Evolutionary conservation across 1,140 invertebrate species (phyloP).

Genomic region (Eumeta japonica): DNA sequence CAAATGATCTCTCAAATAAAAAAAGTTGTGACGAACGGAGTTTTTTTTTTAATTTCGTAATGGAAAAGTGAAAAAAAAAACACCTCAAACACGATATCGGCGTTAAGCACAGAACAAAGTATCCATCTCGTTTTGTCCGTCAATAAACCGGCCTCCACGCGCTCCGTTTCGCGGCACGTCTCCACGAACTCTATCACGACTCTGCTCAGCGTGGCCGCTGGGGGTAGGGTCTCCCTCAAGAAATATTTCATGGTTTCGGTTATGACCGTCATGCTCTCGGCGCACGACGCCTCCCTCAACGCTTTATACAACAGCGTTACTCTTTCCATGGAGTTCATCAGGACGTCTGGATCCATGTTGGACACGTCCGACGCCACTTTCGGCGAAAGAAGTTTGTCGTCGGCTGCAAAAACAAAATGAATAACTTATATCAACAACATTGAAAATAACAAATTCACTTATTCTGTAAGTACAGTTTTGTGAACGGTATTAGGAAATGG

Average conservation of each 20-base stretch:
- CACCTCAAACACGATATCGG: slow-evolving; percentile 45
- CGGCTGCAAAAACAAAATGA: slow-evolving; percentile 17
- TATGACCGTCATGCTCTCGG: slow-evolving; percentile 10
- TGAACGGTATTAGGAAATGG: too few relatives aligned
- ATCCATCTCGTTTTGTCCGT: slow-evolving; percentile 27
- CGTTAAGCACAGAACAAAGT: slow-evolving; percentile 29
- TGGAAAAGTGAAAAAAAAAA: slow-evolving; percentile 10
- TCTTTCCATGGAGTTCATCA: slow-evolving; percentile 48
- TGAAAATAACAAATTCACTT: slow-evolving; percentile 3
- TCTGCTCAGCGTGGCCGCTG: slow-evolving; percentile 45
- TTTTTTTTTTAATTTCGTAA: too few relatives aligned
- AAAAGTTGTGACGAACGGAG: too few relatives aligned
- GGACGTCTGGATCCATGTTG: slow-evolving; percentile 49
- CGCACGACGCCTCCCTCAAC: slow-evolving; percentile 15
- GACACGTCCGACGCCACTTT: slow-evolving; percentile 37
- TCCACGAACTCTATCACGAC: slow-evolving; percentile 51
- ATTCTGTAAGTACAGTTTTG: too few relatives aligned
- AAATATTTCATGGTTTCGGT: slow-evolving; percentile 33
- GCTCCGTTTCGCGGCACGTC: slow-evolving; percentile 40
- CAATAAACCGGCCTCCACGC: slow-evolving; percentile 16
- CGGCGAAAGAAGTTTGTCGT: slow-evolving; percentile 38
- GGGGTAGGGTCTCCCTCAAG: slow-evolving; percentile 42
- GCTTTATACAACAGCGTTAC: slow-evolving; percentile 41
- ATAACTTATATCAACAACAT: not conserved
- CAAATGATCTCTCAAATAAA: too few relatives aligned